Base-by-base conservation (phyloP, 2,888 invertebrate species). In the Drosophila kambysellisi region DNA sequence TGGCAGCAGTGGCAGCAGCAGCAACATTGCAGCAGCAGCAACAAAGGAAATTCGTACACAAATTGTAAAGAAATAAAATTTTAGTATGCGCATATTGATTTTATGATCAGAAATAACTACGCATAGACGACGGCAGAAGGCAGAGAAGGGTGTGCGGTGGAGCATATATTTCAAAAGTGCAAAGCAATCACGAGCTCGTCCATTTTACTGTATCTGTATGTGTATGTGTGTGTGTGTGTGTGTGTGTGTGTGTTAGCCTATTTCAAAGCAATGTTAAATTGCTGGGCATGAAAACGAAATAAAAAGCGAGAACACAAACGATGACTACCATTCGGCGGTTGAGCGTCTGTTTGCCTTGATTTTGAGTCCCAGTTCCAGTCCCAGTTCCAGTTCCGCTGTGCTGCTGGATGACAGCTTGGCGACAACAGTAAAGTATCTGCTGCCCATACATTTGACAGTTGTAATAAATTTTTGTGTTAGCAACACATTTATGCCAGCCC, bases 61-160 rank as follows among this genome's bases (percentile, higher is more conserved):
- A 87, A 88, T 88, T 90, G 85, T 83, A 83, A 85, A 81, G 88
- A 79, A 90, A 89, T 90, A 89, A 90, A 89, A 89, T 89, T 90
- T 89, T 88, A 90, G 86, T 88, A 86, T 89, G 87, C 90, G 88
- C 89, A 90, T 89, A 90, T 89, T 90, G 88, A 89, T 89, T 89
- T 89, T 89, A 89, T 89, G 87, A 85, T 87, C 88, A 84, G 79
- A 83, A 89, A 82, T 81, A 89, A 88, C 85, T 85, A 85, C 86
- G 84, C 88, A 85, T 67, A 85, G 88, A 60, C 53, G 74, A 61
- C 57, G 20, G 35, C 41, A 25, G 25, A 25, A 3, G 25, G 25
- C 2, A n/a, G 35, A 25, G 51, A 29, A 33, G 48, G 39, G 50
- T 54, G 56, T 48, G 35, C 39, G 25, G 61, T 33, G 32, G 15